phyloP scores from a whole-genome alignment of 2,797 vertebrate genomes.

The Amblyopsis hoosieri region DNA sequence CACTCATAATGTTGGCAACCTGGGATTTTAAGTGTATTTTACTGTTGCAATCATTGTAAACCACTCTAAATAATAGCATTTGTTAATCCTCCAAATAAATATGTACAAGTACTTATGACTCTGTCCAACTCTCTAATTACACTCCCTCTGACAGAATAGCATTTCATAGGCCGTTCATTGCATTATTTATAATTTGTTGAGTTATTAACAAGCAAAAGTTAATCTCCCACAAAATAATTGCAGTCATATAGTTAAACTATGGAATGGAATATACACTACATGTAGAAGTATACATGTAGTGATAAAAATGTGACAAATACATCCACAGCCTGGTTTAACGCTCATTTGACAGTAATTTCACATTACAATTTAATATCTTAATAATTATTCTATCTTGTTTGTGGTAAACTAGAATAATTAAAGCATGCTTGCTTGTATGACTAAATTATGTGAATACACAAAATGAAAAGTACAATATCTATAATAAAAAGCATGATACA shows the following conservation, averaged over 20 bases:
- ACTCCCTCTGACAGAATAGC: constrained; percentile 1
- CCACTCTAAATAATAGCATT: not conserved
- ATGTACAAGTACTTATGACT: not conserved
- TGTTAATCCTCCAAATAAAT: not conserved
- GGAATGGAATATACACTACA: no score
- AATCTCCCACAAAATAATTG: not conserved
- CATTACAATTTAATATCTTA: no score
- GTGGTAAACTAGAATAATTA: not conserved
- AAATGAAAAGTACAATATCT: no score
- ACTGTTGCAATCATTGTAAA: not conserved
- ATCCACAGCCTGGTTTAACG: not conserved
- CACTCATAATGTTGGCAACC: not conserved
- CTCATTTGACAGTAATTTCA: not conserved
- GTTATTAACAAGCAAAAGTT: not conserved
- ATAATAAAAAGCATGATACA: no score
- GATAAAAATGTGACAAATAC: not conserved
- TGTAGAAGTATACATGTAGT: not conserved
- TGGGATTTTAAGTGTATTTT: not conserved
- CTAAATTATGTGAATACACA: no score
- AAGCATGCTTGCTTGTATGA: no score
- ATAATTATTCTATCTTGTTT: no score
- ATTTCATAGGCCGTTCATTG: not conserved
- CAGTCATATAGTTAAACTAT: not conserved
- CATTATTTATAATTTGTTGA: constrained; percentile 4
- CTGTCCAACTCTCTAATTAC: not conserved